Evolutionary conservation across 1,140 invertebrate genomes (phyloP), one percentile per base, ranked within the genome.

Genomic region (Calosoma granatense): DNA sequence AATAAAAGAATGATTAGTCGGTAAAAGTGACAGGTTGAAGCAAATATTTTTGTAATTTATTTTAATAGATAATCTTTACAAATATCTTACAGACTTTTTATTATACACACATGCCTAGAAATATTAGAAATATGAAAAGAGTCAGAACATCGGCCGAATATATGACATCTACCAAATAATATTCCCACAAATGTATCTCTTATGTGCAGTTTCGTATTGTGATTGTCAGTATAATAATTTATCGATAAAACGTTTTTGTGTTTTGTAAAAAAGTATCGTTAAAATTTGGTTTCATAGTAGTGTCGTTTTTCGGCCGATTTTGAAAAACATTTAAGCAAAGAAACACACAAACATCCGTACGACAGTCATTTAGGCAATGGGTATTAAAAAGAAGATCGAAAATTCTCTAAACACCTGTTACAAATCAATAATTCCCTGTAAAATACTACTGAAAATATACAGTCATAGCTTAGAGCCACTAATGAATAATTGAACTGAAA

Each of bases 61-160:
- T 9, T 9, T 36, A 9, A 36, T 36, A 9, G 6, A 36, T 36
- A n/a, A 9, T 36, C 26, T 36, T 36, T 36, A 47, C 41, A 47
- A 47, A 47, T 47, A 47, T 47, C 41, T 47, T 47, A 47, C 41
- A 47, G 41, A 47, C 41, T 47, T 47, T 47, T 12, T 47, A n/a
- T n/a, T n/a, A 47, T 17, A 47, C 41, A 47, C 3, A 17, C 41
- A 47, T 47, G 4, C 41, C 17, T 47, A 11, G 15, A 47, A 47
- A 47, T 47, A 47, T 47, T 30, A 4, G 14, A 30, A 30, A 30
- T 30, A 14, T 30, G 6, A 14, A 30, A 6, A 30, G 4, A 30
- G 26, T 30, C 26, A 30, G 4, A 30, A 30, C 4, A 30, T 30
- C 14, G 14, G 4, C 4, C 14, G 26, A 30, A 14, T 14, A 30